phyloP scores from a whole-genome alignment of 1,140 invertebrate species.

The Thereuonema tuberculata region DNA sequence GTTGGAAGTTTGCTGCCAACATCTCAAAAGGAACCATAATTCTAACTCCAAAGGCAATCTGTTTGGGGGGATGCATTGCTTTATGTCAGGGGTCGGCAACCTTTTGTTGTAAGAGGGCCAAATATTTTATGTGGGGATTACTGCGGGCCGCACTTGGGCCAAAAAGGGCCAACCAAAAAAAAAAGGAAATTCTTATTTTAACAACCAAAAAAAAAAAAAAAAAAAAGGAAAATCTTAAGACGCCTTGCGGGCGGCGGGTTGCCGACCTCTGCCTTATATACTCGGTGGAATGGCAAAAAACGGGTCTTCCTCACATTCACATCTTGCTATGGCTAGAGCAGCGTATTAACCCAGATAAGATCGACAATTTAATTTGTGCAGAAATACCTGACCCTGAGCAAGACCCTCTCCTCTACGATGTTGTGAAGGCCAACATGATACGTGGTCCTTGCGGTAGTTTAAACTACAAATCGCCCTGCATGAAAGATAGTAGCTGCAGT shows the following conservation, averaged over 20 bases:
- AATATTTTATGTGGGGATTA: too few species aligned
- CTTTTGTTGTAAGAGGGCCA: too few species aligned
- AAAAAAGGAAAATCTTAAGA: too few species aligned
- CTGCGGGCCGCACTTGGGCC: too few species aligned
- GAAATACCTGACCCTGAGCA: constrained; percentile 19
- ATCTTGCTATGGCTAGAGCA: constrained; percentile 23
- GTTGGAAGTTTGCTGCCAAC: constrained; percentile 27
- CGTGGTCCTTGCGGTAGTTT: constrained; percentile 38
- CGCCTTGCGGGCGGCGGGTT: too few species aligned
- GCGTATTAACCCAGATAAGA: background rate
- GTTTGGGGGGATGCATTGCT: constrained; percentile 15
- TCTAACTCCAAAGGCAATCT: constrained; percentile 25
- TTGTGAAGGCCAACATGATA: constrained; percentile 33
- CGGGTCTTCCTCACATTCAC: constrained; percentile 32
- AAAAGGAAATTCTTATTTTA: too few species aligned
- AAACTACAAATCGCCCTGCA: constrained; percentile 35
- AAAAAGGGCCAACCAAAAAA: too few species aligned
- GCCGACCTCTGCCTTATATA: too few species aligned
- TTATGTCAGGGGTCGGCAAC: too few species aligned
- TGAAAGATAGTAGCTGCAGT: constrained; percentile 33
- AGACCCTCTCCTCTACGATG: constrained; percentile 13
- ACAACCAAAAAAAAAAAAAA: too few species aligned
- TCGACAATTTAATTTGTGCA: background rate
- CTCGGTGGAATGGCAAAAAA: constrained; percentile 32
- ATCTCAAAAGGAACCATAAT: constrained; percentile 23